Evolutionary conservation across 2,113 vertebrate genomes (phyloP).

Genomic region (Atractosteus spatula): DNA sequence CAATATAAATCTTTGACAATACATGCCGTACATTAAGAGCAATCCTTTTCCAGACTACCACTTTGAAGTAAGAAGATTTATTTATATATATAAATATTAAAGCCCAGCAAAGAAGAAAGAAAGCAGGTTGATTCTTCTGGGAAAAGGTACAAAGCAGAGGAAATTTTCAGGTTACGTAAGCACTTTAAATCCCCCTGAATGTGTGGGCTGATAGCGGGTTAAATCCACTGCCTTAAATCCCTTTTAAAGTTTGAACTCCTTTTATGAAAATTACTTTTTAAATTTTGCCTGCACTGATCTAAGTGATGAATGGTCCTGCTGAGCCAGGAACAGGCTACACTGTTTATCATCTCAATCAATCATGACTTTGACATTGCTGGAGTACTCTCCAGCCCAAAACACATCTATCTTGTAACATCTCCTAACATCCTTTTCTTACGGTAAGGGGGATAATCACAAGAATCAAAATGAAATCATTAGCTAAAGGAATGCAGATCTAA

Average conservation of each 20-base stretch:
- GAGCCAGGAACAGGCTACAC: neutral
- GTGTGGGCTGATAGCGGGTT: neutral
- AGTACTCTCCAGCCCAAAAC: neutral
- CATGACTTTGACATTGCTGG: too few species aligned
- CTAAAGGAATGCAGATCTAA: constrained; percentile 25
- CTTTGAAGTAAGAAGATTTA: too few species aligned
- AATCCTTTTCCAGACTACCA: too few species aligned
- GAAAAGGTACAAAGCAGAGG: too few species aligned
- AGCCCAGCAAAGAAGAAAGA: too few species aligned
- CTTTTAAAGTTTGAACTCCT: constrained; percentile 12
- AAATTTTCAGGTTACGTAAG: neutral
- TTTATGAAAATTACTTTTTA: constrained; percentile 46
- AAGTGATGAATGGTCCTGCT: constrained; percentile 30
- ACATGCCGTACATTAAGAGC: too few species aligned
- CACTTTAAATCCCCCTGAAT: neutral
- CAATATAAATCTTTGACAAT: too few species aligned
- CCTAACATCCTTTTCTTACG: constrained; percentile 10
- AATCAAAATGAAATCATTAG: constrained; percentile 28
- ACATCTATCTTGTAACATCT: neutral
- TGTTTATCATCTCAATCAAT: constrained; percentile 1
- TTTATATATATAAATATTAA: too few species aligned
- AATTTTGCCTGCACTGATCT: constrained; percentile 21
- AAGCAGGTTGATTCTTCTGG: too few species aligned
- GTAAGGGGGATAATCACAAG: neutral
- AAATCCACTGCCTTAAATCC: neutral